These are phyloP conservation scores for Netelia virgata DNA, from an alignment of 2,888 invertebrate species.

Conservation along the genomic window DNA sequence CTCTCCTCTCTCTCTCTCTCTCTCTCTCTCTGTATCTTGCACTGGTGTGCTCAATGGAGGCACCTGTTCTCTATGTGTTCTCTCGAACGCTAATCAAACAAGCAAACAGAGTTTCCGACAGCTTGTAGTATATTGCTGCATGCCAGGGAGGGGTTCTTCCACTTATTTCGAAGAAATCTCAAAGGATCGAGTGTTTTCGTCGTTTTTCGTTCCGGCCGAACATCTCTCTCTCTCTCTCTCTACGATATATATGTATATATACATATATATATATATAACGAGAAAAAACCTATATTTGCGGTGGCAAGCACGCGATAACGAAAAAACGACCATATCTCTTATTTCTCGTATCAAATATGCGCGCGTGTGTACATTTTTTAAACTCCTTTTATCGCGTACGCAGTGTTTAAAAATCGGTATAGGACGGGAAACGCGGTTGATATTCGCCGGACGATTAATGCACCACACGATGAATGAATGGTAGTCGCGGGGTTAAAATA, in stretches of 20 bases:
- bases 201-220: constrained; percentile 22
- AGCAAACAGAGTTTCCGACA: constrained; percentile 45
- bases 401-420: constrained; percentile 54
- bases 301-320: not conserved
- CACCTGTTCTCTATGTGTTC: constrained; percentile 69
- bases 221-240: constrained; percentile 12
- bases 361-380: not conserved
- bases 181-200: constrained; percentile 21
- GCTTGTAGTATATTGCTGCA: constrained; percentile 34
- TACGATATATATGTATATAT: constrained; percentile 24
- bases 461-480: constrained; percentile 49
- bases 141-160: not conserved
- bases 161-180: constrained; percentile 47
- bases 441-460: constrained; percentile 64
- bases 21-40: not conserved
- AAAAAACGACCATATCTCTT: constrained; percentile 10
- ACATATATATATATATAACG: not conserved
- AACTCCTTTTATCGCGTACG: not conserved
- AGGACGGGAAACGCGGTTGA: constrained; percentile 48
- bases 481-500: constrained; percentile 56
- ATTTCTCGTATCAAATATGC: constrained; percentile 2
- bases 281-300: constrained; percentile 1
- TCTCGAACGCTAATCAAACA: constrained; percentile 73
- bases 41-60: constrained; percentile 65
- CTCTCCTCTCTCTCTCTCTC: not conserved